Conservation (phyloP, 2,888 invertebrate genomes). For the Argyresthia goedartella region DNA sequence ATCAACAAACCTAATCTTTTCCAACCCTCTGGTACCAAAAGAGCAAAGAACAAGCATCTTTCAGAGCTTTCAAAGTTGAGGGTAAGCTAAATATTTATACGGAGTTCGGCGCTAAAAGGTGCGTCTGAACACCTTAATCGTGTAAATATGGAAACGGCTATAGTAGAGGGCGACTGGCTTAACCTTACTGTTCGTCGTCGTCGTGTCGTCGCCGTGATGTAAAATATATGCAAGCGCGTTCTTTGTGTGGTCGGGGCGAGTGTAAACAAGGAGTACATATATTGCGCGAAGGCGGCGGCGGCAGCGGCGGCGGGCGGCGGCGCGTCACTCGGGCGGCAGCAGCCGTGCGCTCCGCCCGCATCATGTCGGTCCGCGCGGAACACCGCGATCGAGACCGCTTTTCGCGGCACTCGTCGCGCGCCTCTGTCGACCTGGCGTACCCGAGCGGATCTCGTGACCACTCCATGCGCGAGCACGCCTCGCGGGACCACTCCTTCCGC, state of each 20-base stretch:
- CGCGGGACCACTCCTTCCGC: too few species aligned
- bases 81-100: constrained; percentile 38
- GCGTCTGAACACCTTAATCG: constrained; percentile 42
- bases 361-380: constrained; percentile 64
- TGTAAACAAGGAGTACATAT: constrained; percentile 35
- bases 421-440: constrained; percentile 57
- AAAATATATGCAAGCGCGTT: constrained; percentile 53
- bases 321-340: constrained; percentile 42
- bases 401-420: constrained; percentile 63
- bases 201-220: constrained; percentile 37
- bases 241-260: constrained; percentile 54
- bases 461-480: constrained; percentile 55
- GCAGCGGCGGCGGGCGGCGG: constrained; percentile 1
- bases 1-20: too few species aligned
- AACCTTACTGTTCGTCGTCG: too few species aligned
- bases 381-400: constrained; percentile 62
- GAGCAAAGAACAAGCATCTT: too few species aligned
- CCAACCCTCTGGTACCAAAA: too few species aligned
- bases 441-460: constrained; percentile 57
- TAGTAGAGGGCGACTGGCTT: constrained; percentile 16
- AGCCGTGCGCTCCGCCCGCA: constrained; percentile 61
- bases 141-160: constrained; percentile 42
- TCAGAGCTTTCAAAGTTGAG: too few species aligned
- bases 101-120: constrained; percentile 31
- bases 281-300: not conserved